A percentile compares a stretch with the other conserved stretches of the same genome.
Conservation (phyloP, 2,797 vertebrate species). For the Micropoecilia bifurca region DNA sequence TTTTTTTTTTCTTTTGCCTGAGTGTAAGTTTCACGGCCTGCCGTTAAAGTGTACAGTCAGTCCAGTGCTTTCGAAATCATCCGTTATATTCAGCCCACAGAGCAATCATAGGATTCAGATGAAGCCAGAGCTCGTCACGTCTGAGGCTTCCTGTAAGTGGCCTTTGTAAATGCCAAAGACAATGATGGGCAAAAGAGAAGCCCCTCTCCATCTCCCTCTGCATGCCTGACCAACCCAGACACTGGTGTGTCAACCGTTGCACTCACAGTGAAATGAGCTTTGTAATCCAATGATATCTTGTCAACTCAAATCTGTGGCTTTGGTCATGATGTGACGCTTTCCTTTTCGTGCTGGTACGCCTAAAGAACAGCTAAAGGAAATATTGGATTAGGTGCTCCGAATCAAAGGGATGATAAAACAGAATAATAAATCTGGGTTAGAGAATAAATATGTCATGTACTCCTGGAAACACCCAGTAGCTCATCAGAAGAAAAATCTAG, state of each 20-base stretch:
- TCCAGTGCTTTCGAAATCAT: conserved; percentile 71
- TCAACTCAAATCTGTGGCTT: conserved; percentile 65
- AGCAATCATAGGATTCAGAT: conserved; percentile 76
- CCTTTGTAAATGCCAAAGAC: conserved; percentile 82
- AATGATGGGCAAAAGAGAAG: conserved; percentile 52
- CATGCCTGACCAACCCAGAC: conserved; percentile 67
- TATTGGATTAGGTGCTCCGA: conserved; percentile 8
- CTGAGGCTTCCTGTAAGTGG: conserved; percentile 63
- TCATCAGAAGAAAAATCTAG: background rate
- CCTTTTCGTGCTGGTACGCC: conserved; percentile 3
- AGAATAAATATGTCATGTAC: conserved; percentile 7
- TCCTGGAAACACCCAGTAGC: conserved; percentile 4
- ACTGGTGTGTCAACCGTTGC: conserved; percentile 65
- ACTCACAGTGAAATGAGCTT: conserved; percentile 74
- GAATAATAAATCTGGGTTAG: conserved; percentile 14
- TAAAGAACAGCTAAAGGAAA: conserved; percentile 22
- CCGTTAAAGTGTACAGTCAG: conserved; percentile 63
- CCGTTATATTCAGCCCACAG: conserved; percentile 75
- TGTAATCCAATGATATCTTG: conserved; percentile 78
- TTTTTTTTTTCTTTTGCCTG: conserved; percentile 27
- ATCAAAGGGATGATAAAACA: conserved; percentile 13
- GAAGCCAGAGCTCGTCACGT: conserved; percentile 66
- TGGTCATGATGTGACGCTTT: conserved; percentile 44
- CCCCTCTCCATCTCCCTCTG: conserved; percentile 59
- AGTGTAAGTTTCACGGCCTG: conserved; percentile 59